Percentiles rank a stretch among this genome's conserved stretches.
Evolutionary conservation across 92 coral and sea anemone species (phyloP).

Genomic region (Siderastrea radians): DNA sequence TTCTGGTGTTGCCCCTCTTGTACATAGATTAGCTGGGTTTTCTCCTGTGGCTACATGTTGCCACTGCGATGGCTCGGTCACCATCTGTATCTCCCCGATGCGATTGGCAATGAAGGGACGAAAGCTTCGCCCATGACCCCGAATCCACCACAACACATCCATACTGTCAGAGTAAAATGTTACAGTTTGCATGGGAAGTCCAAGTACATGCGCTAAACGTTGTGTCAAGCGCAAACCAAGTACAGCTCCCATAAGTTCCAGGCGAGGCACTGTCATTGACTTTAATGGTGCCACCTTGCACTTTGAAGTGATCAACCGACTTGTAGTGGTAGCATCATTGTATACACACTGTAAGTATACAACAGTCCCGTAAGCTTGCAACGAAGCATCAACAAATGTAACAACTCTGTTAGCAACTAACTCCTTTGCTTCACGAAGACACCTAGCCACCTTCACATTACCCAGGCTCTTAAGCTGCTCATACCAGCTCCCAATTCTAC

Average conservation of each 20-base stretch:
- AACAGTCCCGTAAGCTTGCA: conserved; percentile 44
- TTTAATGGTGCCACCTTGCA: conserved; percentile 64
- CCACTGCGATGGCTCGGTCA: conserved; percentile 51
- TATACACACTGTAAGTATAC: conserved; percentile 48
- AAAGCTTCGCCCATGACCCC: too few species aligned
- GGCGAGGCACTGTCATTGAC: conserved; percentile 67
- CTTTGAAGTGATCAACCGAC: conserved; percentile 73
- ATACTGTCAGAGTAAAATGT: too few species aligned
- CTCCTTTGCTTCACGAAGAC: neutral
- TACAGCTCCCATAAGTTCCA: conserved; percentile 21
- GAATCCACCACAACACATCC: too few species aligned
- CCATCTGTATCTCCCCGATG: conserved; percentile 55
- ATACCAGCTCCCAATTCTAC: too few species aligned
- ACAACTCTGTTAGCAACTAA: conserved; percentile 31
- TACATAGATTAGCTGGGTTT: too few species aligned
- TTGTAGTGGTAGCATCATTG: conserved; percentile 25
- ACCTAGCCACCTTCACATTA: conserved; percentile 4
- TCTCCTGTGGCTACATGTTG: too few species aligned
- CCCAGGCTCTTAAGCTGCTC: neutral
- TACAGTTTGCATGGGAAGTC: too few species aligned
- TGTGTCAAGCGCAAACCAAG: conserved; percentile 49
- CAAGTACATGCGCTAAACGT: neutral
- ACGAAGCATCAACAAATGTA: conserved; percentile 63
- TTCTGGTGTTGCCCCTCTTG: too few species aligned
- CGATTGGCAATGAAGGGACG: too few species aligned